Conservation (phyloP, 2,888 invertebrate genomes). For the Caenorhabditis sinica region DNA sequence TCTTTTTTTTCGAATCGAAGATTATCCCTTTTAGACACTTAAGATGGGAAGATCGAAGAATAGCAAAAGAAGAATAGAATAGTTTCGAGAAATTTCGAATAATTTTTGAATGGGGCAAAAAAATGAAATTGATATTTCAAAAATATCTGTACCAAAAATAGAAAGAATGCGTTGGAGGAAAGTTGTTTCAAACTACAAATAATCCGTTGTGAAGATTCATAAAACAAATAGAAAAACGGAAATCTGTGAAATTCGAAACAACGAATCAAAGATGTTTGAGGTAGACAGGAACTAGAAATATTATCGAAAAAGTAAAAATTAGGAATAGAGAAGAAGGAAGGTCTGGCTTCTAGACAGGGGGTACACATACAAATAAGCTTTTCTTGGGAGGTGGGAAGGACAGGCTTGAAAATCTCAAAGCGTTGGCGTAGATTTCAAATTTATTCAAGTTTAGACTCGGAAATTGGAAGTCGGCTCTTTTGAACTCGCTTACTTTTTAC, state of each 20-base stretch:
- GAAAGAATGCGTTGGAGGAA: too few relatives aligned
- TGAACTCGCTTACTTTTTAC: too few relatives aligned
- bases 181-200: not conserved
- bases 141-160: not conserved
- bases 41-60: slow-evolving; percentile 49
- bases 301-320: not conserved
- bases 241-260: slow-evolving; percentile 32
- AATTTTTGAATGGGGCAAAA: not conserved
- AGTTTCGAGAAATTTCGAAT: not conserved
- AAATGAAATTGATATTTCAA: slow-evolving; percentile 1
- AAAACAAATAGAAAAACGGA: slow-evolving; percentile 25
- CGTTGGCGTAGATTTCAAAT: too few relatives aligned
- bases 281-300: not conserved
- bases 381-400: too few relatives aligned
- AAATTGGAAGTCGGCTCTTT: too few relatives aligned
- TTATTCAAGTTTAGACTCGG: too few relatives aligned
- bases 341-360: not conserved
- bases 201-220: not conserved
- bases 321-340: not conserved
- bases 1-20: slow-evolving; percentile 33
- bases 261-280: slow-evolving; percentile 3
- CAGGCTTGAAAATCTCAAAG: too few relatives aligned
- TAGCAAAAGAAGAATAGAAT: slow-evolving; percentile 11
- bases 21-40: slow-evolving; percentile 46
- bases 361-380: too few relatives aligned